Evolutionary conservation across 2,888 invertebrate species (phyloP).

Genomic region (Dicyrtoma fusca): DNA sequence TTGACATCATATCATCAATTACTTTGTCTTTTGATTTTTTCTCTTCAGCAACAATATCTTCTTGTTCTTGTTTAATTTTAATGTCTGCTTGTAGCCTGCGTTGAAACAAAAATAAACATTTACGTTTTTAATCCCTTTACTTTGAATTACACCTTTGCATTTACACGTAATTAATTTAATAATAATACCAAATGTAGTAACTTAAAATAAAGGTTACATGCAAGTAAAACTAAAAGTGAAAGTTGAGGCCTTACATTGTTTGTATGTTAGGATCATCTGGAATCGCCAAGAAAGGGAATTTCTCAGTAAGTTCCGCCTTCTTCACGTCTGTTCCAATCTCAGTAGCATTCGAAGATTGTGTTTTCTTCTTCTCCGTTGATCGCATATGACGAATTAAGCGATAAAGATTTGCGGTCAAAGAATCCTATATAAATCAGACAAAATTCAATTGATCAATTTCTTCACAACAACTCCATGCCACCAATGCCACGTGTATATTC

Average conservation of each 20-base stretch:
- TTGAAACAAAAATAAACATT: conserved; percentile 9
- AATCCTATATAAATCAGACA: conserved; percentile 68
- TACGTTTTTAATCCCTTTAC: too few species aligned
- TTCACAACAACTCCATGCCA: too few species aligned
- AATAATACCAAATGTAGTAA: too few species aligned
- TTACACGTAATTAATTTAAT: too few species aligned
- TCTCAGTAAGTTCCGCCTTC: conserved; percentile 67
- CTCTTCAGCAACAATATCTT: conserved; percentile 58
- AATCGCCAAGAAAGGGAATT: conserved; percentile 80
- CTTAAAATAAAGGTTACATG: too few species aligned
- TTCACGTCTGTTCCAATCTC: conserved; percentile 54
- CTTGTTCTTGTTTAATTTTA: conserved; percentile 58
- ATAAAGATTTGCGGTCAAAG: conserved; percentile 87
- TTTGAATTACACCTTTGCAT: too few species aligned
- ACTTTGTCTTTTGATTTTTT: conserved; percentile 63
- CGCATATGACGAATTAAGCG: conserved; percentile 95
- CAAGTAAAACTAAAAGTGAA: conserved; percentile 21
- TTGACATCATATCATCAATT: conserved; percentile 76
- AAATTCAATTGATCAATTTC: background rate
- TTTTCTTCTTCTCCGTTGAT: conserved; percentile 60
- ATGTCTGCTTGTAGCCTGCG: conserved; percentile 59
- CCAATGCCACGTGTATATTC: too few species aligned
- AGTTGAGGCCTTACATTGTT: conserved; percentile 58
- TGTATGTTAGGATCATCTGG: conserved; percentile 71
- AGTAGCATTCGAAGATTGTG: background rate